phyloP scores from a whole-genome alignment of 2,113 vertebrate species.

The Phoxinus phoxinus region DNA sequence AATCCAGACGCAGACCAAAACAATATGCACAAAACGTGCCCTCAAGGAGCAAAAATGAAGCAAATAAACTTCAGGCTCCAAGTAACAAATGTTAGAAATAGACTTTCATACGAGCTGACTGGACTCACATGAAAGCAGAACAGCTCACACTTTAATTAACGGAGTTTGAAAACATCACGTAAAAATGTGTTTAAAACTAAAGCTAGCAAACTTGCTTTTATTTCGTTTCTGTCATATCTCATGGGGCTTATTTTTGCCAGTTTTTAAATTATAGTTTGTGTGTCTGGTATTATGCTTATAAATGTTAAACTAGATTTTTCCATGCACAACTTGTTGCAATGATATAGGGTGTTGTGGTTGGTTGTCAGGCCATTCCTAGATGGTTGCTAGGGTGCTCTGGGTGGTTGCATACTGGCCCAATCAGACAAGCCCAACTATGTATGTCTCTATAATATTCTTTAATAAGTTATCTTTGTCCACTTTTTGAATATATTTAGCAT shows the following conservation, averaged over 20 bases:
- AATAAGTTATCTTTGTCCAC: background rate
- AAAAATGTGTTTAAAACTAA: constrained; percentile 24
- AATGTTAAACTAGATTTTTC: background rate
- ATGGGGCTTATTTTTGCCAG: background rate
- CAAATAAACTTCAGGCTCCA: constrained; percentile 13
- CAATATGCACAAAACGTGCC: constrained; percentile 23
- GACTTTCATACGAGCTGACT: background rate
- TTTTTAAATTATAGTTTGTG: constrained; percentile 2
- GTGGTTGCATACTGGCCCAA: background rate
- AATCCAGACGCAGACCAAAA: constrained; percentile 48
- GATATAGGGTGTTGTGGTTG: background rate
- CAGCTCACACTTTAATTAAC: constrained; percentile 2
- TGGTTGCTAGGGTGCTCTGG: background rate
- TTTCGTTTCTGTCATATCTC: background rate
- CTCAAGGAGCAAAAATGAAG: constrained; percentile 33
- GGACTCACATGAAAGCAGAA: constrained; percentile 30
- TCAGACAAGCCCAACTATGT: background rate
- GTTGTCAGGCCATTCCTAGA: background rate
- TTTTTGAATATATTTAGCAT: background rate
- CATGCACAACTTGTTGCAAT: background rate
- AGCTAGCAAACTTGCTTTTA: background rate
- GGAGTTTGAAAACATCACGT: background rate
- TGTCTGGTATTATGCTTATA: background rate
- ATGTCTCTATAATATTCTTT: background rate
- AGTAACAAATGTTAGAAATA: constrained; percentile 23